A percentile compares a stretch with the other conserved stretches of the same genome.
phyloP scores from a whole-genome alignment of 2,113 vertebrate species.

The Maccullochella peelii region DNA sequence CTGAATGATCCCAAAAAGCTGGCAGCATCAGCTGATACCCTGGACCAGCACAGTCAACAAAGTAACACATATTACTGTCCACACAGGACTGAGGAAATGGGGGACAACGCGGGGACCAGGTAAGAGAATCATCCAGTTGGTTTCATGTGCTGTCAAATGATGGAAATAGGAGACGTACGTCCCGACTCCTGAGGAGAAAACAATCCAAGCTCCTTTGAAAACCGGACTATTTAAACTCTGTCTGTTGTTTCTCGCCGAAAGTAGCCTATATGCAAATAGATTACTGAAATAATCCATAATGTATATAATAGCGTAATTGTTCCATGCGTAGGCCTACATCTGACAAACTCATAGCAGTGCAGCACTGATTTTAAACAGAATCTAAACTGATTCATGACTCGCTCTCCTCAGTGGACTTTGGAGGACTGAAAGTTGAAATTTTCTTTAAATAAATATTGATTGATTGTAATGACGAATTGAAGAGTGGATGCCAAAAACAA shows the following conservation, averaged over 20 bases:
- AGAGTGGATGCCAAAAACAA: not conserved
- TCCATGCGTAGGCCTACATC: too few relatives aligned
- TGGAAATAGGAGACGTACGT: too few relatives aligned
- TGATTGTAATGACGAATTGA: not conserved
- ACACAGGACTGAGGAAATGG: constrained; percentile 68
- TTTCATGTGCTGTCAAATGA: not conserved
- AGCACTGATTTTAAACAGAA: too few relatives aligned
- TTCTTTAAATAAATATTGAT: not conserved
- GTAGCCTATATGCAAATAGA: not conserved
- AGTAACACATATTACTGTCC: not conserved
- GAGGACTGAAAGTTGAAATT: not conserved
- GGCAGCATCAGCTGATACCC: not conserved
- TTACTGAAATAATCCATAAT: not conserved
- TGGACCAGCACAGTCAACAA: not conserved
- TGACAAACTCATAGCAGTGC: too few relatives aligned
- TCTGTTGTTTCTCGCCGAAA: not conserved
- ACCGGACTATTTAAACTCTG: not conserved
- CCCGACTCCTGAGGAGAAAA: not conserved
- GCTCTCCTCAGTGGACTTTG: too few relatives aligned
- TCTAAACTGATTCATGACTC: too few relatives aligned
- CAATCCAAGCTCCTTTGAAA: not conserved
- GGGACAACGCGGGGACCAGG: constrained; percentile 81
- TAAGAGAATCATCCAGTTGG: constrained; percentile 18
- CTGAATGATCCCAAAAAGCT: not conserved
- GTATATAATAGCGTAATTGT: too few relatives aligned